These are phyloP conservation scores for Sinelater perroti DNA, from an alignment of 2,888 invertebrate species.

Conservation along the genomic window DNA sequence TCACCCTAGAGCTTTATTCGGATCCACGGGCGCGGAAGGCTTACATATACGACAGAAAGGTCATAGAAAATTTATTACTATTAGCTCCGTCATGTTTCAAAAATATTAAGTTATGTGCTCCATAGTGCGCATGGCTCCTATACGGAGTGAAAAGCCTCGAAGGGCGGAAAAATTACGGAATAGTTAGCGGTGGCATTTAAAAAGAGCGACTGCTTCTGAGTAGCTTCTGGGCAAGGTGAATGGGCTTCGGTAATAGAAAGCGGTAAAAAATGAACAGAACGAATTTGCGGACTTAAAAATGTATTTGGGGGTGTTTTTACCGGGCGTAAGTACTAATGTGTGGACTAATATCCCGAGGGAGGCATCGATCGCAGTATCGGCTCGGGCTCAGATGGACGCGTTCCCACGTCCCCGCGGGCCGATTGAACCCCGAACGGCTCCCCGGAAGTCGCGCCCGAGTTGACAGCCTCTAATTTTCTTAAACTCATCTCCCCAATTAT, in stretches of 20 bases:
- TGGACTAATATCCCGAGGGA: conserved; percentile 17
- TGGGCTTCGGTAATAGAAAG: neutral
- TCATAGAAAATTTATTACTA: conserved; percentile 46
- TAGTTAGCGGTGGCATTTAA: too few relatives aligned
- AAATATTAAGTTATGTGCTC: conserved; percentile 35
- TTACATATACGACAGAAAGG: conserved; percentile 43
- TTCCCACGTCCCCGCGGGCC: conserved; percentile 30
- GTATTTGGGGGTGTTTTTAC: conserved; percentile 4
- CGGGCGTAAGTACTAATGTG: conserved; percentile 18
- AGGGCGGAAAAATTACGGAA: conserved; percentile 1
- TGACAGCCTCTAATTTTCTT: conserved; percentile 35
- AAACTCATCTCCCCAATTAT: conserved; percentile 26
- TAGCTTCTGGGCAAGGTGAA: too few relatives aligned
- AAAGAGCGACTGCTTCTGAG: too few relatives aligned
- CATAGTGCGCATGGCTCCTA: conserved; percentile 23
- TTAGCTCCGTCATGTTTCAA: conserved; percentile 35
- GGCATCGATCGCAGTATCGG: conserved; percentile 32
- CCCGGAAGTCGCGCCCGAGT: conserved; percentile 10
- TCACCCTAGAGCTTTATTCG: conserved; percentile 52
- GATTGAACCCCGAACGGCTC: conserved; percentile 23
- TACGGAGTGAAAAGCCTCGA: conserved; percentile 15
- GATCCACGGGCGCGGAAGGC: conserved; percentile 38
- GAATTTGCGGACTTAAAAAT: neutral
- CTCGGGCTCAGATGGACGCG: conserved; percentile 34
- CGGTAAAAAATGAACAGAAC: neutral